These are phyloP conservation scores for Pygathrix nemaeus DNA, from an alignment of 2,113 vertebrate species.

Conservation along the genomic window DNA sequence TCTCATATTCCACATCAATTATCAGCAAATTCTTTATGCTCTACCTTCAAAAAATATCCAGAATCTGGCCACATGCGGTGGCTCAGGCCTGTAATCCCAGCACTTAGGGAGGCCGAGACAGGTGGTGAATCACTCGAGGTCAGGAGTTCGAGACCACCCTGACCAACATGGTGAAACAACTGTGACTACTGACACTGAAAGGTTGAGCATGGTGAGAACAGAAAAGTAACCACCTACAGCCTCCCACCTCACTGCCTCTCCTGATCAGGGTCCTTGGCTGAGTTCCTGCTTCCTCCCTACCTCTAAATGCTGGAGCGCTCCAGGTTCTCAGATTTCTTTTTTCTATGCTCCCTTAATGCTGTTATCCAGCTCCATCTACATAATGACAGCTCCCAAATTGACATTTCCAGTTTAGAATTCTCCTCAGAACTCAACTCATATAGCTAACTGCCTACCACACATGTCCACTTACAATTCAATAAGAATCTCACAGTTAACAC, in stretches of 20 bases:
- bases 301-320: not conserved
- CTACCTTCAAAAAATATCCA: not conserved
- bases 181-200: not conserved
- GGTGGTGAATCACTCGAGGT: not conserved
- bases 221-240: not conserved
- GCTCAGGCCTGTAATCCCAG: not conserved
- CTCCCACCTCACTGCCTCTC: not conserved
- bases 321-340: not conserved
- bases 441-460: not conserved
- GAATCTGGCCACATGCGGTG: not conserved
- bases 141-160: not conserved
- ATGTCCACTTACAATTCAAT: too few species aligned
- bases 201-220: not conserved
- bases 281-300: not conserved
- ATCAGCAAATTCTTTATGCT: not conserved
- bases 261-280: not conserved
- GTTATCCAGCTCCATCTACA: not conserved
- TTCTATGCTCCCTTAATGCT: not conserved
- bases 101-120: not conserved
- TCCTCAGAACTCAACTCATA: not conserved
- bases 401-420: not conserved
- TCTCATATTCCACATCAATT: not conserved
- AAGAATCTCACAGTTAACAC: not conserved
- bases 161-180: not conserved
- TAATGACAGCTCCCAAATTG: not conserved